Conservation (phyloP, 2,113 vertebrate genomes). For the Antigone vipio region DNA sequence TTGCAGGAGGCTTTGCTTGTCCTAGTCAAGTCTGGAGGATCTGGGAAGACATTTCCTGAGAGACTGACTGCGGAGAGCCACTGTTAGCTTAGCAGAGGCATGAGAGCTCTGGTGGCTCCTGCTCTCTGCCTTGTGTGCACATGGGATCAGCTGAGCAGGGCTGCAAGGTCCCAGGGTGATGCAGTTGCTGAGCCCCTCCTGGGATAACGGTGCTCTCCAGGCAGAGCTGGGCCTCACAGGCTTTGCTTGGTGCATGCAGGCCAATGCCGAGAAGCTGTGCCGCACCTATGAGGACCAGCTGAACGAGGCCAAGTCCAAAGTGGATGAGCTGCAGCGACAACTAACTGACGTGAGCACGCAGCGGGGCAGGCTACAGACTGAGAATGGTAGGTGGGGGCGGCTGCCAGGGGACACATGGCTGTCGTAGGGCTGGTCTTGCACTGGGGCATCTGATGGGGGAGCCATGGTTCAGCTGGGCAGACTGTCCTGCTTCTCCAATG, state of each 20-base stretch:
- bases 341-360: conserved; percentile 79
- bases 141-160: background rate
- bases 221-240: background rate
- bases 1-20: background rate
- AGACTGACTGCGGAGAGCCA: background rate
- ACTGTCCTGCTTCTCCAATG: background rate
- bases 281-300: conserved; percentile 90
- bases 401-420: accelerated
- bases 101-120: background rate
- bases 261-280: conserved; percentile 86
- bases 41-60: background rate
- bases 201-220: accelerated
- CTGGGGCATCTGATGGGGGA: background rate
- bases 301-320: conserved; percentile 86
- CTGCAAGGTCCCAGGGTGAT: background rate
- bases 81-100: background rate
- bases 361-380: conserved; percentile 83
- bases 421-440: background rate
- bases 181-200: background rate
- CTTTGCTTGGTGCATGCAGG: conserved; percentile 63
- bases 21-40: background rate
- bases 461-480: accelerated
- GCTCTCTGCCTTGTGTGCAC: background rate
- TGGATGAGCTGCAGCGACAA: conserved; percentile 89
- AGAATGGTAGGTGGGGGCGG: conserved; percentile 74